Conservation (phyloP, 1,140 invertebrate genomes). For the Diorhabda elongata region DNA sequence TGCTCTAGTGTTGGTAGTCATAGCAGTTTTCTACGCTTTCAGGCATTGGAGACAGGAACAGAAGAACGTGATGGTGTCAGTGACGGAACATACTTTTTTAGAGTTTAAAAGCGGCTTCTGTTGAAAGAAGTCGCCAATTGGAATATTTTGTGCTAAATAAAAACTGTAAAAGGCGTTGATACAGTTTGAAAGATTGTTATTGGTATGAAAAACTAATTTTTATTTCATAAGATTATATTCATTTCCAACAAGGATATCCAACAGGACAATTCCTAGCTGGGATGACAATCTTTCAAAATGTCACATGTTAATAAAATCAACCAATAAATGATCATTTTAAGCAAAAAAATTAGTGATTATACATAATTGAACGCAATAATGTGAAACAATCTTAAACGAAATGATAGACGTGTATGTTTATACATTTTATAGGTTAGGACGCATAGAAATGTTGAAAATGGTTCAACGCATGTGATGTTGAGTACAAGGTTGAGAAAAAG, state of each 20-base stretch:
- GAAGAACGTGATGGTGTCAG: conserved; percentile 44
- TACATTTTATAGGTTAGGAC: background rate
- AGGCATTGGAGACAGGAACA: conserved; percentile 40
- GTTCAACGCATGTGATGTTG: conserved; percentile 22
- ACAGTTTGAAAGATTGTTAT: background rate
- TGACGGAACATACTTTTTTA: conserved; percentile 47
- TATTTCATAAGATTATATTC: background rate
- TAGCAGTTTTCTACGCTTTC: conserved; percentile 38
- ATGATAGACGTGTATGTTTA: background rate
- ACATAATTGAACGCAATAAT: conserved; percentile 12
- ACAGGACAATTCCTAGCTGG: background rate
- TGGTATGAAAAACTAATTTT: background rate
- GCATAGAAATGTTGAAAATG: background rate
- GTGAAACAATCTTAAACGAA: conserved; percentile 9
- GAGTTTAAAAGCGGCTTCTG: conserved; percentile 47
- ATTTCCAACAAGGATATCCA: background rate
- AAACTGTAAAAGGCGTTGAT: background rate
- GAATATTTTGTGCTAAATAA: background rate
- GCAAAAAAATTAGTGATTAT: background rate
- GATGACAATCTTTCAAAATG: background rate
- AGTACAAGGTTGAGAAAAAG: conserved; percentile 27
- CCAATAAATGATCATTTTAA: background rate
- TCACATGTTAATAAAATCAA: background rate
- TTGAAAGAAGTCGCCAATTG: conserved; percentile 25
- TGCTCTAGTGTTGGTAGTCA: conserved; percentile 32